Conservation (phyloP, 1,140 invertebrate genomes). For the Brachionus asplanchnoidis region DNA sequence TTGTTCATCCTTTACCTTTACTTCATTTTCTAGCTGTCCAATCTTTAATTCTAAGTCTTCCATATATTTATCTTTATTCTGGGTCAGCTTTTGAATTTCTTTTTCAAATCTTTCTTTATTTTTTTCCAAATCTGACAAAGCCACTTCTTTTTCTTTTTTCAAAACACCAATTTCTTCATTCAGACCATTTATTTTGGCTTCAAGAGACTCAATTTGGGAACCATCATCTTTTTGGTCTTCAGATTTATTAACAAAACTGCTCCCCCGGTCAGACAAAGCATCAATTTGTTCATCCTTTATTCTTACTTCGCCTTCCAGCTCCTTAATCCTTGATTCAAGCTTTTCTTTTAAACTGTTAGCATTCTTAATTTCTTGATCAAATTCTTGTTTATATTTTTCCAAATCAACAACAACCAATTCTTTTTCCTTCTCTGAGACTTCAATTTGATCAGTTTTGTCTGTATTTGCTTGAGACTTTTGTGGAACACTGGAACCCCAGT, state of each 20-base stretch:
- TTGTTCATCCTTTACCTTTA: background rate
- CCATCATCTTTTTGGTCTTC: background rate
- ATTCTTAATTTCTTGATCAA: background rate
- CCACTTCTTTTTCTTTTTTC: background rate
- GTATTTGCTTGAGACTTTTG: background rate
- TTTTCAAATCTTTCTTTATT: background rate
- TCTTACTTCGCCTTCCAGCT: background rate
- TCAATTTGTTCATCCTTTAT: background rate
- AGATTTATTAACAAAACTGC: background rate
- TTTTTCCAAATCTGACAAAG: background rate
- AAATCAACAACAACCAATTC: background rate
- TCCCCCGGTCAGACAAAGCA: background rate
- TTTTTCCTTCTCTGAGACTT: background rate
- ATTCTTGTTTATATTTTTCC: background rate
- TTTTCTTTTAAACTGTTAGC: too few relatives aligned
- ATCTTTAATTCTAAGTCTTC: background rate
- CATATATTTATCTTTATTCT: too few relatives aligned
- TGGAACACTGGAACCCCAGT: background rate
- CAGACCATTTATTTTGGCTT: background rate
- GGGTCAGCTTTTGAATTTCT: too few relatives aligned
- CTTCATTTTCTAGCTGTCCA: background rate
- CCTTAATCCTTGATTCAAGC: background rate
- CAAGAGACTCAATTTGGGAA: background rate
- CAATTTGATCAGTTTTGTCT: background rate
- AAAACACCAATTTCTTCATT: background rate